Conservation (phyloP, 2,797 vertebrate genomes). For the Furcifer pardalis region DNA sequence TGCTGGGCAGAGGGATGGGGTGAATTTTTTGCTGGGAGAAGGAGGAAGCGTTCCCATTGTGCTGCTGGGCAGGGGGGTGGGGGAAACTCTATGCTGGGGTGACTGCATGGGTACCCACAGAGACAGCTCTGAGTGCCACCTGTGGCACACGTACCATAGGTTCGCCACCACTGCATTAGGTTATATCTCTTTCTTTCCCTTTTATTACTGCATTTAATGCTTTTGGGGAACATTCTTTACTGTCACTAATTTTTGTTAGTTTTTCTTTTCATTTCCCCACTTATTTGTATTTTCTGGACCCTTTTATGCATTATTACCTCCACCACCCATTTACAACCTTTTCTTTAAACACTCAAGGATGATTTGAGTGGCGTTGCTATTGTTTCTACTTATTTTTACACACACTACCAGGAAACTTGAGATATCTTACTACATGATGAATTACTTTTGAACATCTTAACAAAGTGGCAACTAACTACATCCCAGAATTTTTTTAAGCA, state of each 20-base stretch:
- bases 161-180: too few relatives aligned
- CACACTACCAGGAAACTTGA: neutral
- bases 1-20: too few relatives aligned
- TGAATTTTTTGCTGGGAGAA: too few relatives aligned
- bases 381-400: neutral
- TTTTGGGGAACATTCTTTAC: too few relatives aligned
- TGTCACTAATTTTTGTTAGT: neutral
- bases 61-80: too few relatives aligned
- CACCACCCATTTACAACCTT: slow-evolving; percentile 2
- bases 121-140: too few relatives aligned
- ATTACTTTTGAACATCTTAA: neutral
- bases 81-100: too few relatives aligned
- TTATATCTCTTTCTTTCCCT: too few relatives aligned
- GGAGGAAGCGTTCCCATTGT: too few relatives aligned
- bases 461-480: neutral
- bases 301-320: slow-evolving; percentile 15
- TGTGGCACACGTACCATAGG: too few relatives aligned
- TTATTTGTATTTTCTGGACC: neutral
- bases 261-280: neutral
- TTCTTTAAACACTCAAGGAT: neutral
- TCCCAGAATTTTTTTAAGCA: neutral
- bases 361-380: neutral
- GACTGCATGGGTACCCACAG: too few relatives aligned
- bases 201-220: too few relatives aligned
- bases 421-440: neutral